phyloP scores from a whole-genome alignment of 2,797 vertebrate genomes.

The Spatula clypeata region DNA sequence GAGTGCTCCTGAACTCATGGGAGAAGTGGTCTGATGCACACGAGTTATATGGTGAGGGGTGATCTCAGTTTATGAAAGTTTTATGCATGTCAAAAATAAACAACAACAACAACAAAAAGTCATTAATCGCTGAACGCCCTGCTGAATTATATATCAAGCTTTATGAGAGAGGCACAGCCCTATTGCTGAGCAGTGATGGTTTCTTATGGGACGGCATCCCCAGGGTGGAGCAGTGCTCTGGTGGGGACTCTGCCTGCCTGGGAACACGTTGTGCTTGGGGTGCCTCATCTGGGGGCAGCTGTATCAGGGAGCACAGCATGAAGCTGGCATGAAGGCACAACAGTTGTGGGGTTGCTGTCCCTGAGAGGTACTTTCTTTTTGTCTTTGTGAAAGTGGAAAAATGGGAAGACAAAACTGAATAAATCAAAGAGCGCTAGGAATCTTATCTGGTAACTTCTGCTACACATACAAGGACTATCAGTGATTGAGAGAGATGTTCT shows the following conservation, averaged over 20 bases:
- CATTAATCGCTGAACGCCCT: neutral
- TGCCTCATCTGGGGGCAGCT: fast-evolving
- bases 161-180: neutral
- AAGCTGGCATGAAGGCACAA: neutral
- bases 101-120: too few relatives aligned
- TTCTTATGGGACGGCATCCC: fast-evolving
- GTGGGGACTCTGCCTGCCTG: fast-evolving
- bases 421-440: neutral
- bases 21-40: neutral
- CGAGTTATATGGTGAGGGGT: fast-evolving
- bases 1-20: neutral
- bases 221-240: fast-evolving
- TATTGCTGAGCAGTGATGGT: neutral
- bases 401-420: neutral
- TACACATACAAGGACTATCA: neutral
- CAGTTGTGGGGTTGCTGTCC: neutral
- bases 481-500: neutral
- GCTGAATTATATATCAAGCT: neutral
- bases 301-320: fast-evolving
- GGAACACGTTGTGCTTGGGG: neutral
- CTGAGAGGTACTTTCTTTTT: neutral
- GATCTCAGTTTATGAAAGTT: neutral
- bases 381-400: neutral
- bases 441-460: neutral
- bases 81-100: neutral